These are phyloP conservation scores for Drosophila arizonae DNA, from an alignment of 1,140 invertebrate species.

Conservation along the genomic window DNA sequence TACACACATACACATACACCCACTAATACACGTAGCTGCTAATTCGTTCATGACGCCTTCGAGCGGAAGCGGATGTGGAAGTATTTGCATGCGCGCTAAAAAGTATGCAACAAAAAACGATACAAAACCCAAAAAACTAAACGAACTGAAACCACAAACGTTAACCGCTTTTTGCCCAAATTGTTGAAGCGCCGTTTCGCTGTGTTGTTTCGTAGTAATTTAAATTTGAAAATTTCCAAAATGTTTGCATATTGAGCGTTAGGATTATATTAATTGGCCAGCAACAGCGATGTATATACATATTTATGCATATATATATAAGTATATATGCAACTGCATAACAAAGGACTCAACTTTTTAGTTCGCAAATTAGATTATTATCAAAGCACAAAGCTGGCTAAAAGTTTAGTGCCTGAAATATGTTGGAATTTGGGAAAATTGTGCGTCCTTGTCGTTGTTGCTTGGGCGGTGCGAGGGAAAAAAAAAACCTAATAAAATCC, in stretches of 20 bases:
- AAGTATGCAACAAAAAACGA: conserved; percentile 53
- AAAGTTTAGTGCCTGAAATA: conserved; percentile 27
- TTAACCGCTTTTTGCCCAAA: conserved; percentile 17
- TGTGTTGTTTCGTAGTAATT: conserved; percentile 3
- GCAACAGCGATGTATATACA: not conserved
- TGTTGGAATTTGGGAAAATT: conserved; percentile 16
- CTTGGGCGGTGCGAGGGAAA: conserved; percentile 24
- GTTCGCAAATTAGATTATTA: conserved; percentile 74
- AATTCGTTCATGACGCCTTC: conserved; percentile 7
- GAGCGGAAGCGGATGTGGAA: conserved; percentile 45
- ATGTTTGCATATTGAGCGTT: conserved; percentile 24
- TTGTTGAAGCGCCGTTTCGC: conserved; percentile 26
- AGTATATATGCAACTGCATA: conserved; percentile 26
- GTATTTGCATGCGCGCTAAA: conserved; percentile 54
- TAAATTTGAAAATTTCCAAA: conserved; percentile 5
- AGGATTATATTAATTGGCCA: conserved; percentile 70
- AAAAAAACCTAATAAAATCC: conserved; percentile 67
- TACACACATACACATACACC: not conserved
- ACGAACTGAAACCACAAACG: conserved; percentile 15
- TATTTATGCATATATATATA: not conserved
- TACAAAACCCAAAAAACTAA: not conserved
- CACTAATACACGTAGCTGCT: not conserved
- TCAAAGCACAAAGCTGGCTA: conserved; percentile 35
- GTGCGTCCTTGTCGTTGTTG: conserved; percentile 53
- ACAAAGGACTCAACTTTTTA: conserved; percentile 67